These are phyloP conservation scores for Micronycteris hirsuta DNA, from an alignment of 2,113 vertebrate genomes.

Conservation along the genomic window DNA sequence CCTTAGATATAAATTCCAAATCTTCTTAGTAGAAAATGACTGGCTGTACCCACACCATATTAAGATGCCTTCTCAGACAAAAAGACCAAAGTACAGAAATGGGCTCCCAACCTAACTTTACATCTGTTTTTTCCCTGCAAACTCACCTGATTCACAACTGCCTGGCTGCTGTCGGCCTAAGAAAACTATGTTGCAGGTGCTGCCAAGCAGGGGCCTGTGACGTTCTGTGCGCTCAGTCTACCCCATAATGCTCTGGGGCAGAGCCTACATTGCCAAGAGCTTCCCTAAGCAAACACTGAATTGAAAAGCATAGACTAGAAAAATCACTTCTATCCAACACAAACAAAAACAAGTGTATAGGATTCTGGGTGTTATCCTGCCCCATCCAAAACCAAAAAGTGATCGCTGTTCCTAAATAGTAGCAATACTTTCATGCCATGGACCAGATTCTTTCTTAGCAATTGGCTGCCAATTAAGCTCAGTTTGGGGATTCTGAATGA, in stretches of 20 bases:
- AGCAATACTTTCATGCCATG: not conserved
- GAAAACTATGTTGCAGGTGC: not conserved
- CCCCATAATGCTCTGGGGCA: not conserved
- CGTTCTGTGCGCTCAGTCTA: not conserved
- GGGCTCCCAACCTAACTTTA: not conserved
- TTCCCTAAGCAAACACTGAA: not conserved
- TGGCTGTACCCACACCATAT: not conserved
- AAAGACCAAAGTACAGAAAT: not conserved
- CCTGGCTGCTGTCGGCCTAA: not conserved
- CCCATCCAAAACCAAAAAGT: not conserved
- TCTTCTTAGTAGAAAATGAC: not conserved
- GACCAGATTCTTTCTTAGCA: not conserved
- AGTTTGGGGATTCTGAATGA: not conserved
- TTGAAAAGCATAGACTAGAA: not conserved
- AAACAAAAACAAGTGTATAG: conserved; percentile 14
- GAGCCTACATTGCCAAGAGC: not conserved
- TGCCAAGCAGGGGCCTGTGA: not conserved
- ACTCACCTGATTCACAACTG: not conserved
- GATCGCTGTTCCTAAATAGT: not conserved
- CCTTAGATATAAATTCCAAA: not conserved
- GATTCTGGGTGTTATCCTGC: not conserved
- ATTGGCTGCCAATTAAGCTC: not conserved
- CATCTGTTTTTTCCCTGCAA: not conserved
- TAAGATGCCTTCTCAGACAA: not conserved
- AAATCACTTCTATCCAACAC: not conserved